Evolutionary conservation across 2,113 vertebrate species (phyloP).

Genomic region (Syngnathus floridae): DNA sequence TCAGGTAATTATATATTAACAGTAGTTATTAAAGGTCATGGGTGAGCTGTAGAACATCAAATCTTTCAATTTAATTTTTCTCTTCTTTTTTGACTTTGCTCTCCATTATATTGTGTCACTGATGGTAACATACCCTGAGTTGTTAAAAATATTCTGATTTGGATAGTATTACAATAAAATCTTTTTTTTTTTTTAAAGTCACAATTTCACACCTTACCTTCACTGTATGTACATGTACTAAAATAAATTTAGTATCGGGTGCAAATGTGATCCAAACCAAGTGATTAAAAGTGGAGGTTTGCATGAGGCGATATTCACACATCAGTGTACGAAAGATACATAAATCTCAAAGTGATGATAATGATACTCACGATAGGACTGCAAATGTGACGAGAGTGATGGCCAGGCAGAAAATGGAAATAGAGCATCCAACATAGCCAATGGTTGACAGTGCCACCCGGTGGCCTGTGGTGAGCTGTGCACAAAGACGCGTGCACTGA

Average conservation of each 20-base stretch:
- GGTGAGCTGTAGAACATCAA: too few relatives aligned
- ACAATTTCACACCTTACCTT: not conserved
- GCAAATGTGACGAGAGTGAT: conserved; percentile 92
- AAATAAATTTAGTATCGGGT: not conserved
- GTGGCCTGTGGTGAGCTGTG: conserved; percentile 79
- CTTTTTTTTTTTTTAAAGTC: not conserved
- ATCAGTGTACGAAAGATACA: not conserved
- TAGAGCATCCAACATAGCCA: conserved; percentile 87
- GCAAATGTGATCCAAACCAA: not conserved
- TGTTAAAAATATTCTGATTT: not conserved
- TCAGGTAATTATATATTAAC: too few relatives aligned
- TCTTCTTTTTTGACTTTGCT: too few relatives aligned
- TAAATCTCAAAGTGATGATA: not conserved
- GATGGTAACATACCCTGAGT: not conserved
- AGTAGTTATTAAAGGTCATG: too few relatives aligned
- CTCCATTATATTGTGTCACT: too few relatives aligned
- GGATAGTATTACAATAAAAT: not conserved
- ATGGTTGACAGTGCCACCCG: conserved; percentile 92
- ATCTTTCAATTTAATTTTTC: too few relatives aligned
- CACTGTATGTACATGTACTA: not conserved
- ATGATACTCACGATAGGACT: conserved; percentile 86
- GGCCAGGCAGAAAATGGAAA: conserved; percentile 87
- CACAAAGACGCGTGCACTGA: conserved; percentile 13
- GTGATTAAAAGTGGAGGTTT: not conserved
- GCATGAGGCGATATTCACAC: not conserved